A percentile compares a stretch with the other conserved stretches of the same genome.
phyloP scores from a whole-genome alignment of 2,888 invertebrate species.

The Octodonta nipae region DNA sequence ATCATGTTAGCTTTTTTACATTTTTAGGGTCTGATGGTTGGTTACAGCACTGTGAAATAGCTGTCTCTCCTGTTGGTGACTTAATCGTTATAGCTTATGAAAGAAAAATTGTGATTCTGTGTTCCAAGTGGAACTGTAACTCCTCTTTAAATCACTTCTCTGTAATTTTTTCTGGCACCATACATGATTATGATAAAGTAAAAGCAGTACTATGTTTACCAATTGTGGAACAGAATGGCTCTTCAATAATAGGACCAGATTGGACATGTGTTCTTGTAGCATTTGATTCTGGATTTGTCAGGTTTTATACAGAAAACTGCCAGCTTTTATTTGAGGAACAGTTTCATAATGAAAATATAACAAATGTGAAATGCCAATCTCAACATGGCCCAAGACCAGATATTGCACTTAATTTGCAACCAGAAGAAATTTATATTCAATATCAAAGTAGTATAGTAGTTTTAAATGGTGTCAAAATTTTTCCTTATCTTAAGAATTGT shows the following conservation, averaged over 20 bases:
- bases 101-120: slow-evolving; percentile 50
- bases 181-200: slow-evolving; percentile 40
- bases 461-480: slow-evolving; percentile 62
- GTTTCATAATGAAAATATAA: slow-evolving; percentile 68
- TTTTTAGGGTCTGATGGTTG: slow-evolving; percentile 41
- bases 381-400: slow-evolving; percentile 40
- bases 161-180: slow-evolving; percentile 43
- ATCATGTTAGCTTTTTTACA: background rate
- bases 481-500: slow-evolving; percentile 64
- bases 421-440: slow-evolving; percentile 62
- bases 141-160: slow-evolving; percentile 41
- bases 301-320: slow-evolving; percentile 82
- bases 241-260: slow-evolving; percentile 49
- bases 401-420: slow-evolving; percentile 27
- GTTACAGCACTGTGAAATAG: slow-evolving; percentile 52
- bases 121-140: slow-evolving; percentile 50
- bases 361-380: slow-evolving; percentile 66
- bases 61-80: slow-evolving; percentile 62
- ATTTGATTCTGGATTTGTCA: slow-evolving; percentile 68
- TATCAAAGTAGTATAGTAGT: slow-evolving; percentile 61
- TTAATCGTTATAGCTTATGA: slow-evolving; percentile 53
- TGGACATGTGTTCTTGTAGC: slow-evolving; percentile 86
- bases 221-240: slow-evolving; percentile 32
- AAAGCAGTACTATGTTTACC: slow-evolving; percentile 39
- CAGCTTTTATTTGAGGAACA: slow-evolving; percentile 68